These are phyloP conservation scores for Nudaria mundana DNA, from an alignment of 2,888 invertebrate genomes.

Conservation along the genomic window DNA sequence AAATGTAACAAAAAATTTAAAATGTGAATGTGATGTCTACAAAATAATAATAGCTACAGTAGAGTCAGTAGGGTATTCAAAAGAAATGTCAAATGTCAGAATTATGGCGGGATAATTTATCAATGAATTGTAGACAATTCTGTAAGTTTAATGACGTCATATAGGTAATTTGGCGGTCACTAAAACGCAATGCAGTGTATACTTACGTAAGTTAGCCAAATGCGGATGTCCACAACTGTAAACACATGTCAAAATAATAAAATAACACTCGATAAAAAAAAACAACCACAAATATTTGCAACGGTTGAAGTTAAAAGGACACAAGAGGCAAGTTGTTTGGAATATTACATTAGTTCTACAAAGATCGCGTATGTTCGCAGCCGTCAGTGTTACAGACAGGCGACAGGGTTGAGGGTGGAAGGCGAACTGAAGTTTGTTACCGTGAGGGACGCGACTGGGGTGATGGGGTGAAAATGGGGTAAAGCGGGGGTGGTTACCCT, in stretches of 20 bases:
- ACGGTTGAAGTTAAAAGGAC: constrained; percentile 35
- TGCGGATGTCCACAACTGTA: constrained; percentile 47
- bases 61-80: too few species aligned
- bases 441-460: constrained; percentile 44
- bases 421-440: constrained; percentile 56
- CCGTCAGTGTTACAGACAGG: constrained; percentile 30
- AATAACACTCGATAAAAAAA: constrained; percentile 32
- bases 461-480: constrained; percentile 54
- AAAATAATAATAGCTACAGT: too few species aligned
- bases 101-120: too few species aligned
- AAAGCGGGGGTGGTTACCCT: constrained; percentile 37
- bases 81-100: too few species aligned
- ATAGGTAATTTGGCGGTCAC: constrained; percentile 11
- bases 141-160: constrained; percentile 3
- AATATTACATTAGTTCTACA: constrained; percentile 65
- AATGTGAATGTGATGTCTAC: too few species aligned
- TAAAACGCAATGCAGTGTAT: constrained; percentile 73
- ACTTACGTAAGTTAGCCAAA: constrained; percentile 75
- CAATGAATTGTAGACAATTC: constrained; percentile 1
- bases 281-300: constrained; percentile 31
- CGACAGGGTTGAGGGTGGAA: constrained; percentile 35
- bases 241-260: constrained; percentile 44
- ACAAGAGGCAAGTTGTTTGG: constrained; percentile 45
- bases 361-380: constrained; percentile 55
- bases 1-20: too few species aligned